Percentiles rank a stretch among this genome's conserved stretches.
These are phyloP conservation scores for Pipistrellus kuhlii DNA, from an alignment of 2,797 vertebrate species.

Conservation along the genomic window DNA sequence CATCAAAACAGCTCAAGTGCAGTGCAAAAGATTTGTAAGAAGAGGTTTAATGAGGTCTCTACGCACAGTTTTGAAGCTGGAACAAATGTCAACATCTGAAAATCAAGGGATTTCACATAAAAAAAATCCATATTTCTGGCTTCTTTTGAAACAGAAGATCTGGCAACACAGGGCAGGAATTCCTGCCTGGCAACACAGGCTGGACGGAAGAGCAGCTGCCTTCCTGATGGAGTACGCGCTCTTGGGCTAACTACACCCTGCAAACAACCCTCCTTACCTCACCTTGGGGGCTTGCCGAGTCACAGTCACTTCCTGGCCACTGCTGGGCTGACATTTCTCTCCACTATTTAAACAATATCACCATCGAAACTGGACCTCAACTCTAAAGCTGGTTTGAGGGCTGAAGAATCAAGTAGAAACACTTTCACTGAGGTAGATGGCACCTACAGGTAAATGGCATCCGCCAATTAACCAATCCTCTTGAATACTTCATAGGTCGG, in stretches of 20 bases:
- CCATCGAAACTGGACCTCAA: neutral
- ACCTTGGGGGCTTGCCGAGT: neutral
- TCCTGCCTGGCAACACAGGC: neutral
- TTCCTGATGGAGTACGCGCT: fast-evolving
- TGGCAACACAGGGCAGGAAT: neutral
- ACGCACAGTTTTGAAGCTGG: neutral
- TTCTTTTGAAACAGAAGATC: conserved; percentile 55
- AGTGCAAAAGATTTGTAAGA: neutral
- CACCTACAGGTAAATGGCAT: neutral
- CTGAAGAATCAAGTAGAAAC: neutral
- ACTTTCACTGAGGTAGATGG: neutral
- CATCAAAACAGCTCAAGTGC: neutral
- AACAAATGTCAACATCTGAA: conserved; percentile 27
- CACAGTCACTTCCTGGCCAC: neutral
- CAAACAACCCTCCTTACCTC: neutral
- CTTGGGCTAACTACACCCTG: fast-evolving
- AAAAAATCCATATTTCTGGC: conserved; percentile 53
- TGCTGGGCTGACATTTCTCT: neutral
- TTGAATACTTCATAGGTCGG: neutral
- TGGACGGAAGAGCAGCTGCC: neutral
- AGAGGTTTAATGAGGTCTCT: conserved; percentile 62
- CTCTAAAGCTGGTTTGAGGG: neutral
- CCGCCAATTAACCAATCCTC: neutral
- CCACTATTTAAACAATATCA: neutral
- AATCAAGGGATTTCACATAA: conserved; percentile 28